These are phyloP conservation scores for Steinernema scapterisci DNA, from an alignment of 2,888 invertebrate genomes.

Conservation along the genomic window DNA sequence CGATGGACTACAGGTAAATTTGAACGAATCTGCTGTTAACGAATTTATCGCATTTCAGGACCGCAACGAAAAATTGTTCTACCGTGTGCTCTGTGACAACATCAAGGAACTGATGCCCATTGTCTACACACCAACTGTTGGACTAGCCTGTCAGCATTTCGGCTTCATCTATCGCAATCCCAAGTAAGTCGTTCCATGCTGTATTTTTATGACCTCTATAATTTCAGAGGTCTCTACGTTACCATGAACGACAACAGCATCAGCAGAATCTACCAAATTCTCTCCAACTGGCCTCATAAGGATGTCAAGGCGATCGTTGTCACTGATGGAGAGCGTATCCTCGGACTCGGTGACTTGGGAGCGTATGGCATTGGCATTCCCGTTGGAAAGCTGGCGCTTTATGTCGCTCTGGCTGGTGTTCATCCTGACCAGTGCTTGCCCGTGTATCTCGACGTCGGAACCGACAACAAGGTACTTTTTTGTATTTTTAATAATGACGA, in stretches of 20 bases:
- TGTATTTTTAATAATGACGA: no score
- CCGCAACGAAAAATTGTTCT: conserved; percentile 94
- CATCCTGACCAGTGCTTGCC: neutral
- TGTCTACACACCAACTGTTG: conserved; percentile 97
- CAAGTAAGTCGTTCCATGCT: conserved; percentile 70
- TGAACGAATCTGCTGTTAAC: neutral
- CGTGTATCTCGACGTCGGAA: neutral
- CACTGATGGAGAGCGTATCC: conserved; percentile 95
- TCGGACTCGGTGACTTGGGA: conserved; percentile 94
- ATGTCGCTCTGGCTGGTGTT: conserved; percentile 85
- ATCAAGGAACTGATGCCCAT: conserved; percentile 84
- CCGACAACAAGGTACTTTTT: conserved; percentile 57
- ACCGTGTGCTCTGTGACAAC: conserved; percentile 80
- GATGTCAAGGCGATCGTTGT: conserved; percentile 75
- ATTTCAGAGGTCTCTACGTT: conserved; percentile 81
- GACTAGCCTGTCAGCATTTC: conserved; percentile 93
- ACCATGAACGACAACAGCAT: conserved; percentile 83
- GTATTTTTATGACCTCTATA: no score
- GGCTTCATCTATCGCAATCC: conserved; percentile 84
- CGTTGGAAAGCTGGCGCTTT: conserved; percentile 91
- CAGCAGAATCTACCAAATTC: conserved; percentile 87
- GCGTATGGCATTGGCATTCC: conserved; percentile 92
- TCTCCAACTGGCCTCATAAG: conserved; percentile 83
- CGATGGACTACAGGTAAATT: conserved; percentile 74
- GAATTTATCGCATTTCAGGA: conserved; percentile 78